These are phyloP conservation scores for Cygnus olor DNA, from an alignment of 2,797 vertebrate species.

Conservation along the genomic window DNA sequence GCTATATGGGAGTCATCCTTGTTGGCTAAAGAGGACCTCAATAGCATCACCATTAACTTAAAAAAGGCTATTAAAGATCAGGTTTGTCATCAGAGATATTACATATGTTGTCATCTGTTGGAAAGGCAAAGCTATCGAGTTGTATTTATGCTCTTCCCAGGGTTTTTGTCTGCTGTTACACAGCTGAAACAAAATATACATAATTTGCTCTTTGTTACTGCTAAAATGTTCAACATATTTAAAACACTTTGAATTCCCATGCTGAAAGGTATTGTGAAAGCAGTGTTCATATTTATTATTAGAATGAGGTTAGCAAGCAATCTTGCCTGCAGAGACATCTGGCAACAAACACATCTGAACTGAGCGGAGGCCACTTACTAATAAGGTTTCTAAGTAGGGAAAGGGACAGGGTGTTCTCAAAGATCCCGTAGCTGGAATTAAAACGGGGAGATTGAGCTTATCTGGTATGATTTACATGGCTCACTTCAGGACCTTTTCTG, in stretches of 20 bases:
- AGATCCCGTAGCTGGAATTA: slow-evolving; percentile 18
- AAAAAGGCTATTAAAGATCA: neutral
- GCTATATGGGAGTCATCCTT: neutral
- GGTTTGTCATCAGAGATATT: neutral
- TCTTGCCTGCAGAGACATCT: slow-evolving; percentile 49
- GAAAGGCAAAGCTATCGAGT: neutral
- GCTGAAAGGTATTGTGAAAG: slow-evolving; percentile 59
- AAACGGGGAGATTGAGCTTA: slow-evolving; percentile 2
- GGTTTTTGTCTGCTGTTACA: neutral
- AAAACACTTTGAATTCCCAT: slow-evolving; percentile 15
- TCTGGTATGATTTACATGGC: neutral
- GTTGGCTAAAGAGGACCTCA: neutral
- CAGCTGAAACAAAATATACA: neutral
- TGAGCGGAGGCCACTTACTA: neutral
- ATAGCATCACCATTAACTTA: neutral
- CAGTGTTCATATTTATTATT: slow-evolving; percentile 31
- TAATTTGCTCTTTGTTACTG: neutral
- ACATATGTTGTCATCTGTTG: neutral
- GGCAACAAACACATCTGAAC: slow-evolving; percentile 39
- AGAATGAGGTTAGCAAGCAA: slow-evolving; percentile 49
- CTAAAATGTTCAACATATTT: slow-evolving; percentile 27
- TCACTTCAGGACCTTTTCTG: neutral
- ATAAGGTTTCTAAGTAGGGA: slow-evolving; percentile 26
- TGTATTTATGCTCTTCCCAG: neutral
- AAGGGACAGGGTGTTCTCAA: slow-evolving; percentile 47